These are phyloP conservation scores for Rhinichthys osculus DNA, from an alignment of 2,797 vertebrate genomes.

Conservation along the genomic window DNA sequence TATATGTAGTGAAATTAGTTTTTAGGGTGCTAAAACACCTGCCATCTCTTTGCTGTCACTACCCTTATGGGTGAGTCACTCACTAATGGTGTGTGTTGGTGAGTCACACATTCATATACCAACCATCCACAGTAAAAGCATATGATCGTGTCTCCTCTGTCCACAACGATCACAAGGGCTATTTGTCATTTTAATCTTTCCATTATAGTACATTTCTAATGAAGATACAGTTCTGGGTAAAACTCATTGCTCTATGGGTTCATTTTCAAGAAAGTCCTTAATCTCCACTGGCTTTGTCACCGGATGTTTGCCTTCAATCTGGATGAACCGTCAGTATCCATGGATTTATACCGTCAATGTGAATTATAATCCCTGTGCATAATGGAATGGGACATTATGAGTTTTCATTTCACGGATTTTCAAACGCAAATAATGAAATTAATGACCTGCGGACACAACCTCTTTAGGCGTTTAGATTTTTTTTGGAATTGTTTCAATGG, in stretches of 20 bases:
- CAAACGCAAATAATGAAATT: background rate
- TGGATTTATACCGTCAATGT: slow-evolving; percentile 14
- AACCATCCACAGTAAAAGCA: background rate
- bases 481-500: background rate
- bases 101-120: slow-evolving; percentile 13
- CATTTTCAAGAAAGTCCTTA: slow-evolving; percentile 35
- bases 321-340: slow-evolving; percentile 13
- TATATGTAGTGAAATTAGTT: background rate
- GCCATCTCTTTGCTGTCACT: background rate
- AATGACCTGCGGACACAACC: background rate
- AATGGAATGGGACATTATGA: background rate
- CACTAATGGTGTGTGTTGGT: slow-evolving; percentile 17
- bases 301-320: slow-evolving; percentile 23
- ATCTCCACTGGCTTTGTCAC: slow-evolving; percentile 28
- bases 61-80: slow-evolving; percentile 29
- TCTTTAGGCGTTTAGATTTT: background rate
- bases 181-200: slow-evolving; percentile 28
- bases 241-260: background rate
- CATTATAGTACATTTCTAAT: background rate
- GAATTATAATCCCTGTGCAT: background rate
- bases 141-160: slow-evolving; percentile 8
- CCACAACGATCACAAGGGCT: background rate
- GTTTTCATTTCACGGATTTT: background rate
- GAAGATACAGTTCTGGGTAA: background rate
- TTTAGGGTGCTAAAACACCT: background rate